Conservation (phyloP, 2,113 vertebrate genomes). For the Nesogale talazaci region DNA sequence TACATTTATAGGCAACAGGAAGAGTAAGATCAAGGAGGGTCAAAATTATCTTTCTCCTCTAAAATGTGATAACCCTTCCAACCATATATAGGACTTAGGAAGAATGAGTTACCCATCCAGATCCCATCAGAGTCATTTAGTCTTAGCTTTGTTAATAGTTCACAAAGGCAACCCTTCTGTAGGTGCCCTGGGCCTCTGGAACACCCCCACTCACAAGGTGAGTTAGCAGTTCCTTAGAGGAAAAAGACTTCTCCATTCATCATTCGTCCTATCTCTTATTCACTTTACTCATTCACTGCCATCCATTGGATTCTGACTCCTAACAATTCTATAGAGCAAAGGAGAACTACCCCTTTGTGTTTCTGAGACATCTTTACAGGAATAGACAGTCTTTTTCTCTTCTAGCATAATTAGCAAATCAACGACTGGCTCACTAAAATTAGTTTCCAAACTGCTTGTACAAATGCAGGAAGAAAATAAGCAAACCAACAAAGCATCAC, state of each 20-base stretch:
- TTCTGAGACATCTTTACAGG: no score
- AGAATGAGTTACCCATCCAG: background rate
- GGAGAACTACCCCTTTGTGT: no score
- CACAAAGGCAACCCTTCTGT: background rate
- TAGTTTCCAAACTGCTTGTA: background rate
- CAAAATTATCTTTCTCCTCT: background rate
- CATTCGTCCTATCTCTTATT: background rate
- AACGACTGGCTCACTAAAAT: no score
- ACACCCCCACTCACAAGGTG: background rate
- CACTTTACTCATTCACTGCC: no score
- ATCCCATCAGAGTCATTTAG: background rate
- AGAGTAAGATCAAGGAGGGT: no score
- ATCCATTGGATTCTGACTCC: no score
- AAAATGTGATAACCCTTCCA: background rate
- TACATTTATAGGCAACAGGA: background rate
- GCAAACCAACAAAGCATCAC: background rate
- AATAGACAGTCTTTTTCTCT: no score
- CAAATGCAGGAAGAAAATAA: background rate
- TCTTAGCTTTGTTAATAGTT: background rate
- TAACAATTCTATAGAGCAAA: no score
- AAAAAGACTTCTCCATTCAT: background rate
- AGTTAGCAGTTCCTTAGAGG: background rate
- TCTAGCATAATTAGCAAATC: no score
- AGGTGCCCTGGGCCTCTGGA: fast-evolving
- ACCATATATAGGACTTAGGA: background rate